phyloP scores from a whole-genome alignment of 2,113 vertebrate genomes.

The Odobenus rosmarus region DNA sequence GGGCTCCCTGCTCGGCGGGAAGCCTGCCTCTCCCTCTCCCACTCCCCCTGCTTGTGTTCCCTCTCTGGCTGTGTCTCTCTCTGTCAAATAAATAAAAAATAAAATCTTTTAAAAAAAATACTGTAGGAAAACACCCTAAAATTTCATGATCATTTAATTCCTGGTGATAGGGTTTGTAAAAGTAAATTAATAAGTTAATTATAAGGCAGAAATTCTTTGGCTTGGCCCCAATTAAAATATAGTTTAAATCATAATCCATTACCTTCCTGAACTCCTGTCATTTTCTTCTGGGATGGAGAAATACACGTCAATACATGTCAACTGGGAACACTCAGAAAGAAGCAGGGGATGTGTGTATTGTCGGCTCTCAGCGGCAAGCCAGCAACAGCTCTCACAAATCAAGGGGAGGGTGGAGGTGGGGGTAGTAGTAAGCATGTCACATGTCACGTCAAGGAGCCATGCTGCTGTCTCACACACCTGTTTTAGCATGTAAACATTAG shows the following conservation, averaged over 20 bases:
- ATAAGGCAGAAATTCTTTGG: conserved; percentile 3
- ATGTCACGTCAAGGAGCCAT: background rate
- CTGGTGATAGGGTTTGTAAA: background rate
- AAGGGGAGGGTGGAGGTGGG: background rate
- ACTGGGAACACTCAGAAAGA: background rate
- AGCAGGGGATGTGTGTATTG: background rate
- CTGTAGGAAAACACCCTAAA: background rate
- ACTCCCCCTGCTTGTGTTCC: too few species aligned
- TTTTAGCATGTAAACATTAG: conserved; percentile 2
- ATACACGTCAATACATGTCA: background rate
- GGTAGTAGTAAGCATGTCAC: background rate
- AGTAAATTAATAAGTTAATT: background rate
- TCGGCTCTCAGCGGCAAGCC: background rate
- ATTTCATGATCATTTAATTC: background rate
- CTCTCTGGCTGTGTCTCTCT: too few species aligned
- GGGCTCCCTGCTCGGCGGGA: too few species aligned
- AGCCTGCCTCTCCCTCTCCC: too few species aligned
- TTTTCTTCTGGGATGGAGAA: conserved; percentile 6
- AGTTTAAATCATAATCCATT: conserved; percentile 9
- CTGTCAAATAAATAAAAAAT: too few species aligned
- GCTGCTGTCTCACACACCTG: background rate
- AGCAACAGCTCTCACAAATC: background rate
- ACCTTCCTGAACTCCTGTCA: background rate
- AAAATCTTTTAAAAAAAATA: background rate
- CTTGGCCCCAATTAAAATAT: conserved; percentile 42